Evolutionary conservation across 2,113 vertebrate species (phyloP), one percentile per base, ranked within the genome.

Genomic region (Sylvilagus bachmani): DNA sequence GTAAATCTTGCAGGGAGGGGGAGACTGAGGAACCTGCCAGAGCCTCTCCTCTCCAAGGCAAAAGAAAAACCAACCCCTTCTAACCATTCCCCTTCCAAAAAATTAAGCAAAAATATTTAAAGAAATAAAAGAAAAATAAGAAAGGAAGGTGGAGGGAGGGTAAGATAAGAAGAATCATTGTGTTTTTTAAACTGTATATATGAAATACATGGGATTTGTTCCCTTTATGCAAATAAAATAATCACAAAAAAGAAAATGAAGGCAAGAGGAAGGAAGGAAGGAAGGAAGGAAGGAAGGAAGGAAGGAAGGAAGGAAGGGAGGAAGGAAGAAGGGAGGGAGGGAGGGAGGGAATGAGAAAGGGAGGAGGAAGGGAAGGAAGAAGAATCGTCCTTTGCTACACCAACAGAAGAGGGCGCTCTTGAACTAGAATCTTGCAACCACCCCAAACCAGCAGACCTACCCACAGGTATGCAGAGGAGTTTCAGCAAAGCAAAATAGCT

Each of bases 321-420:
- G 10, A 58, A 13, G 55, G 55, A 58, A 58, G 55, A 12, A 58
- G 10, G 17, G 55, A 58, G 14, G 55, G 17, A 17, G 10, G 10
- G 3, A 58, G 55, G 55, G 55, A 58, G 55, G 11, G 55, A 19
- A 17, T 16, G 2, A 19, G 17, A 19, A 3, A 16, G 55, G 16
- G 19, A 44, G 44, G 44, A 6, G 0, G 44, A 6, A 44, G 5
- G 44, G 44, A 44, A 6, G 44, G 44, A 44, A 44, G 44, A 6
- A 44, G 44, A 77, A 31, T 4, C 3, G 1, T 14, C 73, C 29
- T 95, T 94, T 89, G 51, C 58, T 71, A 62, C 96, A 96, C 86
- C 80, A 75, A 95, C 97, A 84, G 92, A 81, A 97, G 96, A 89
- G 96, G 97, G 96, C 78, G 7, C 88, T 92, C 85, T 88, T 96